These are phyloP conservation scores for Pseudomyrmex concolor DNA, from an alignment of 1,140 invertebrate genomes.

Conservation along the genomic window DNA sequence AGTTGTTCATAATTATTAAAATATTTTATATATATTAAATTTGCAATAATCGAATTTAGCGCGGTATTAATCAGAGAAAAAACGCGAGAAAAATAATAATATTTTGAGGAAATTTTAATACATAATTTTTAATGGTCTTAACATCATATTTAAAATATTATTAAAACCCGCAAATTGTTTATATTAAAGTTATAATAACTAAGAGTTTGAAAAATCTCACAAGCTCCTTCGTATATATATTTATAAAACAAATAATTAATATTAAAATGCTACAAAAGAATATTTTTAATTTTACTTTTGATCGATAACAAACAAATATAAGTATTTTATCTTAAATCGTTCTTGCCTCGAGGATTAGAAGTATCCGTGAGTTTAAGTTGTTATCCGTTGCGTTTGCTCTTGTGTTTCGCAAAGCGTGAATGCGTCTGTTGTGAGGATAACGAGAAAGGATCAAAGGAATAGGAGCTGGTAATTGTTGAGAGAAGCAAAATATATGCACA, in stretches of 20 bases:
- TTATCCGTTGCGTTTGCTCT: background rate
- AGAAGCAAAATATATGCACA: constrained; percentile 23
- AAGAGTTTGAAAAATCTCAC: background rate
- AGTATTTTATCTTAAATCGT: constrained; percentile 9
- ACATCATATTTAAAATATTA: constrained; percentile 14
- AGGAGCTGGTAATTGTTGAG: constrained; percentile 4
- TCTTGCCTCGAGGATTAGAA: background rate
- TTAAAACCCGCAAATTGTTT: constrained; percentile 2
- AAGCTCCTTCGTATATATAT: too few relatives aligned
- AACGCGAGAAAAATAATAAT: background rate
- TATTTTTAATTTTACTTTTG: constrained; percentile 4
- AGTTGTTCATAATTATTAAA: too few relatives aligned
- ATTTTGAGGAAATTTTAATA: background rate
- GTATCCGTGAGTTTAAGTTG: background rate
- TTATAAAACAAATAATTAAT: background rate
- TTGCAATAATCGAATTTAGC: too few relatives aligned
- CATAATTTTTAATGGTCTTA: background rate
- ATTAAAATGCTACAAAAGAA: background rate
- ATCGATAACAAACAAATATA: background rate
- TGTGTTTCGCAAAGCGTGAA: background rate
- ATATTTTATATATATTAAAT: too few relatives aligned
- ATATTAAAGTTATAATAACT: background rate
- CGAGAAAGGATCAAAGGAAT: constrained; percentile 28
- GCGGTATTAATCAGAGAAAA: too few relatives aligned
- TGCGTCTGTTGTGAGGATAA: constrained; percentile 25